Evolutionary conservation across 2,797 vertebrate species (phyloP).

Genomic region (Momotus momota): DNA sequence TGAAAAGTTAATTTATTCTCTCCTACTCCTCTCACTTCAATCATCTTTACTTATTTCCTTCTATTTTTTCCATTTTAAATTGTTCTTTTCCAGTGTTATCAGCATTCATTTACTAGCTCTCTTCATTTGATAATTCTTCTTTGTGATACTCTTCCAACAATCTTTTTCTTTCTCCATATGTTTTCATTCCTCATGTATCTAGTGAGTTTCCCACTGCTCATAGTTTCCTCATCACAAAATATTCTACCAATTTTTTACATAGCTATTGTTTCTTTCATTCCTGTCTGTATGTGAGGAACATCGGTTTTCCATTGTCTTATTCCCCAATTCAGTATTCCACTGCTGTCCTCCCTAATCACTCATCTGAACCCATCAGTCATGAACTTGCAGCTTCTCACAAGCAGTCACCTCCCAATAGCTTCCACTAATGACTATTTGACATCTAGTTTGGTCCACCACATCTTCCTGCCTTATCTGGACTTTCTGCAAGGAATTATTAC

Average conservation of each 20-base stretch:
- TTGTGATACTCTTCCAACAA: background rate
- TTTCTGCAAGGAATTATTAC: background rate
- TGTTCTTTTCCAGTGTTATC: background rate
- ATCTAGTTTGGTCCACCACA: background rate
- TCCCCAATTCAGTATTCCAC: background rate
- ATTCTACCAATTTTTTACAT: background rate
- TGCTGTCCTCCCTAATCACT: background rate
- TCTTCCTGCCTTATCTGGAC: background rate
- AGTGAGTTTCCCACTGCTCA: background rate
- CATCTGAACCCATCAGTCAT: background rate
- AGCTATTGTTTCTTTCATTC: background rate
- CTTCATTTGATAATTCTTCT: background rate
- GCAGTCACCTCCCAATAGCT: background rate
- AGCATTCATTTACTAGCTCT: background rate
- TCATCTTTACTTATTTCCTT: background rate
- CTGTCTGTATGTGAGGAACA: background rate
- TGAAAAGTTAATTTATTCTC: background rate
- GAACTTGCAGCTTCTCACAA: background rate
- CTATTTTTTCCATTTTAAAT: background rate
- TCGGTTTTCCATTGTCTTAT: background rate
- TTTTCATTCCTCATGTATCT: background rate
- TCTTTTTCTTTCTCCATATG: background rate
- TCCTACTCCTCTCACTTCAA: background rate
- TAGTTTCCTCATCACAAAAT: background rate
- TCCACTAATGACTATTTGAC: background rate